Evolutionary conservation across 2,888 invertebrate genomes (phyloP).

Genomic region (Branchinecta sandiegonensis): DNA sequence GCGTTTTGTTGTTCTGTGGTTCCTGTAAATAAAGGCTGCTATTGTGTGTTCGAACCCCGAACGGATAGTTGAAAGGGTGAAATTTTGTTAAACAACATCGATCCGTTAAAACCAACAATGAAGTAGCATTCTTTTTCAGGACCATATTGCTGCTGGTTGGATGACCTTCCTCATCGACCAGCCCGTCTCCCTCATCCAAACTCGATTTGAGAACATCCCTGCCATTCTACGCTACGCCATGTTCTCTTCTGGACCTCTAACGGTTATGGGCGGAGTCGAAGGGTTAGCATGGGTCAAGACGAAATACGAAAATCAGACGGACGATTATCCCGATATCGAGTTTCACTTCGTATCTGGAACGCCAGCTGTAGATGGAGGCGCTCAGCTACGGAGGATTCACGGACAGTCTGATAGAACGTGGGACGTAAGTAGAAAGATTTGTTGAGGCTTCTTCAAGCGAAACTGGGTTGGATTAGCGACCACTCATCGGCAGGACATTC

Average conservation of each 20-base stretch:
- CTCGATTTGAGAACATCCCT: constrained; percentile 59
- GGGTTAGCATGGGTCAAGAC: constrained; percentile 78
- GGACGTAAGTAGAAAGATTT: constrained; percentile 25
- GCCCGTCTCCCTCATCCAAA: constrained; percentile 61
- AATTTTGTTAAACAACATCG: too few species aligned
- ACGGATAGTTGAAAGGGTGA: too few species aligned
- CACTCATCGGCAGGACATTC: too few species aligned
- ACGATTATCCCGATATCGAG: constrained; percentile 84
- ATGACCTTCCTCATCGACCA: constrained; percentile 65
- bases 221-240: constrained; percentile 68
- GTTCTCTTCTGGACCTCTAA: constrained; percentile 70
- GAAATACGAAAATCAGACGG: constrained; percentile 67
- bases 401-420: constrained; percentile 48
- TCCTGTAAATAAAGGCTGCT: too few species aligned
- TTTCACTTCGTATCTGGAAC: constrained; percentile 75
- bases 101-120: too few species aligned
- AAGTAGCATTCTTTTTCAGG: constrained; percentile 41
- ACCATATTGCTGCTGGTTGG: constrained; percentile 74
- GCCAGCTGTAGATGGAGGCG: constrained; percentile 68
- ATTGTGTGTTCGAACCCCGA: too few species aligned
- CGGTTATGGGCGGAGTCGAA: constrained; percentile 76
- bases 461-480: too few species aligned
- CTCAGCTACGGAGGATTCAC: constrained; percentile 52
- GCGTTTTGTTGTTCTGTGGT: too few species aligned
- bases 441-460: too few species aligned